A percentile compares a stretch with the other conserved stretches of the same genome.
These are phyloP conservation scores for Oryzias dopingdopingensis DNA, from an alignment of 2,797 vertebrate genomes.

Conservation along the genomic window DNA sequence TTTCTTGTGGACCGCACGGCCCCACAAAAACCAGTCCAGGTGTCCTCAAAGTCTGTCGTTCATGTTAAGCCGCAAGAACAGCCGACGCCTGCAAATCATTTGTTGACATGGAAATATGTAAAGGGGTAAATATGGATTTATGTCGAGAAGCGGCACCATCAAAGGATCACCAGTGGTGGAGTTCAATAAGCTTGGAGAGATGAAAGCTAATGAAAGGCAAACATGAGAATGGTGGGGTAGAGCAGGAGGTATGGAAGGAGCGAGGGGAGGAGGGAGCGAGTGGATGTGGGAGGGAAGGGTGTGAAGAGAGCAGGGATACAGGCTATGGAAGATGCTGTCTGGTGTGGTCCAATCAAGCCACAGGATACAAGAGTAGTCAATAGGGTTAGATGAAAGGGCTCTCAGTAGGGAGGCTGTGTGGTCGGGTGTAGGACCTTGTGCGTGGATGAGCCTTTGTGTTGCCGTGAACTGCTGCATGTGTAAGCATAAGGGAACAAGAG, in stretches of 20 bases:
- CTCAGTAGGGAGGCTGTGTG: constrained; percentile 59
- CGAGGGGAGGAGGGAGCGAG: constrained; percentile 12
- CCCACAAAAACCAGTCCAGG: constrained; percentile 21
- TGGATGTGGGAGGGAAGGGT: constrained; percentile 9
- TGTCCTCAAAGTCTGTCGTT: constrained; percentile 22
- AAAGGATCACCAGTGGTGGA: constrained; percentile 76
- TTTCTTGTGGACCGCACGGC: constrained; percentile 17
- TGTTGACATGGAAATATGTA: constrained; percentile 70
- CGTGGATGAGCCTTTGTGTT: constrained; percentile 43
- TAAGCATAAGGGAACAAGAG: constrained; percentile 23
- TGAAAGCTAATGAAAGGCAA: constrained; percentile 84
- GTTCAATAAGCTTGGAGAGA: constrained; percentile 79
- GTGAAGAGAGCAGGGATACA: constrained; percentile 43
- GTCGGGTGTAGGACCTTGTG: constrained; percentile 50
- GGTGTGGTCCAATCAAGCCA: constrained; percentile 74
- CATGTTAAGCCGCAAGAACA: constrained; percentile 40
- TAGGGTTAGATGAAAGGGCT: constrained; percentile 73
- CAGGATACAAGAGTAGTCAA: constrained; percentile 72
- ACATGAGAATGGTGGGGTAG: constrained; percentile 61
- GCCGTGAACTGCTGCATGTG: constrained; percentile 18
- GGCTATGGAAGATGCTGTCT: constrained; percentile 59
- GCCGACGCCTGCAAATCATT: constrained; percentile 63
- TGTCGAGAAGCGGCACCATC: constrained; percentile 69
- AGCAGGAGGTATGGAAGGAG: constrained; percentile 37
- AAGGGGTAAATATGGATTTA: constrained; percentile 78